Evolutionary conservation across 2,797 vertebrate species (phyloP).

Genomic region (Cryptoblepharus egeriae): DNA sequence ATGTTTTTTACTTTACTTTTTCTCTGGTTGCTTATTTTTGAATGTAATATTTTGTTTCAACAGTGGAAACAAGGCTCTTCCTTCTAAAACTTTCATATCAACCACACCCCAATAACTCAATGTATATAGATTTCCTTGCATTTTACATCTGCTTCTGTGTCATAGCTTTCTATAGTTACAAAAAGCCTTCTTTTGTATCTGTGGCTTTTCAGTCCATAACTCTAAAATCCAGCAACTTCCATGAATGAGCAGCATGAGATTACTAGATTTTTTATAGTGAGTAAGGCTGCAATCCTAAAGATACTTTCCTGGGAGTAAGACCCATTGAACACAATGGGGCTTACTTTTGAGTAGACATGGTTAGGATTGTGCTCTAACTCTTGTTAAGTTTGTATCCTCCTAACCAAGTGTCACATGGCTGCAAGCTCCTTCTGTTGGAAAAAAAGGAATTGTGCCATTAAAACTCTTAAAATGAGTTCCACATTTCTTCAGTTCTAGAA

Average conservation of each 20-base stretch:
- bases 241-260: neutral
- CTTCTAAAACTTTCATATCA: neutral
- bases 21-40: slow-evolving; percentile 13
- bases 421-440: too few species aligned
- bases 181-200: too few species aligned
- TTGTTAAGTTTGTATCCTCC: neutral
- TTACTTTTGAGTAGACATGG: too few species aligned
- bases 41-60: neutral
- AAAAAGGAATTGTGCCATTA: too few species aligned
- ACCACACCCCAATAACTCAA: neutral
- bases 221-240: neutral
- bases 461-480: too few species aligned
- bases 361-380: too few species aligned
- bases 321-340: too few species aligned
- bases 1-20: neutral
- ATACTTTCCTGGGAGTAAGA: too few species aligned
- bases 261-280: neutral
- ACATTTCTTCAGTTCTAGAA: too few species aligned
- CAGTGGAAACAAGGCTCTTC: neutral
- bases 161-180: neutral
- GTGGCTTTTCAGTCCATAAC: neutral
- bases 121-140: neutral
- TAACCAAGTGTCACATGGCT: too few species aligned
- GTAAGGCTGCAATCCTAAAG: too few species aligned
- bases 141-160: neutral